Percentiles rank a stretch among this genome's conserved stretches.
phyloP scores from a whole-genome alignment of 2,113 vertebrate genomes.

The Pitta sordida region DNA sequence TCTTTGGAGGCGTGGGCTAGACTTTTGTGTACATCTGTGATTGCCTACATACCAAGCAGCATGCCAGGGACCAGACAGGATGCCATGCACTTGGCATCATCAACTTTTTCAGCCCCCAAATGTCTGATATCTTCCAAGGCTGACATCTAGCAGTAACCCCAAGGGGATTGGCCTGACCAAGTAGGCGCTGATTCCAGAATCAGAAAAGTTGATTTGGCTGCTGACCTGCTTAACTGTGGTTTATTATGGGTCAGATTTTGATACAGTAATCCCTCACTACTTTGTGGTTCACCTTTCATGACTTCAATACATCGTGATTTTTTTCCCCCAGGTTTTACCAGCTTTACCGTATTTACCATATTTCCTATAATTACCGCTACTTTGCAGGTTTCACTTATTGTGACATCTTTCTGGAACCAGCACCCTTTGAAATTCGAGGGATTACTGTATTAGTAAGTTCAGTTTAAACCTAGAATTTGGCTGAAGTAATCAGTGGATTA shows the following conservation, averaged over 20 bases:
- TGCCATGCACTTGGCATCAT: not conserved
- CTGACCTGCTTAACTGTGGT: not conserved
- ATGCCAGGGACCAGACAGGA: not conserved
- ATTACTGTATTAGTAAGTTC: not conserved
- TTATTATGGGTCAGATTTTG: not conserved
- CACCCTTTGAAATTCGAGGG: too few relatives aligned
- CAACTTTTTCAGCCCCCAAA: not conserved
- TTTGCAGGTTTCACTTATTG: too few relatives aligned
- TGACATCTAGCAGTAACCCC: not conserved
- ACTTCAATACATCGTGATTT: too few relatives aligned
- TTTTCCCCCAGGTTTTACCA: too few relatives aligned
- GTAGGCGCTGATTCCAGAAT: not conserved
- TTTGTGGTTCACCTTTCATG: too few relatives aligned
- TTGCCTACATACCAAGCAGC: not conserved
- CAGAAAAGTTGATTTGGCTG: not conserved
- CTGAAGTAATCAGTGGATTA: not conserved
- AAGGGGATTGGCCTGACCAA: not conserved
- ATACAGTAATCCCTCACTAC: too few relatives aligned
- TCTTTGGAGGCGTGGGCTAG: not conserved
- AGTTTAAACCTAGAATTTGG: not conserved
- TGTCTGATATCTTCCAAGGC: not conserved
- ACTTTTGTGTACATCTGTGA: not conserved
- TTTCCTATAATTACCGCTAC: too few relatives aligned
- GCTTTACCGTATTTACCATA: too few relatives aligned
- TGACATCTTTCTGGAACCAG: too few relatives aligned